Conservation (phyloP, 2,113 vertebrate species). For the Aegotheles bennettii region DNA sequence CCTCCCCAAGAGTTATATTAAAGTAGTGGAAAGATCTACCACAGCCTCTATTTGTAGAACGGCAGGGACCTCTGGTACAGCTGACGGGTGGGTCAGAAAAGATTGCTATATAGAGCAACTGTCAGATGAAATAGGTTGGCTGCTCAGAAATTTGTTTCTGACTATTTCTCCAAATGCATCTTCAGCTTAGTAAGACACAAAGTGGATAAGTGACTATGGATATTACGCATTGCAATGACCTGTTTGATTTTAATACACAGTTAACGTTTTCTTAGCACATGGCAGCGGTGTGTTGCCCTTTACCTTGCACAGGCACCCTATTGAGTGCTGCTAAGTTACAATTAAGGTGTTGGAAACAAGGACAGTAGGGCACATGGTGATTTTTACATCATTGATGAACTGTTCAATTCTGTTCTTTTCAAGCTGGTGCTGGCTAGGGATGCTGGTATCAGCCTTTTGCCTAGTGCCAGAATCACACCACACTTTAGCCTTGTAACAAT, state of each 20-base stretch:
- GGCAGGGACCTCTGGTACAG: background rate
- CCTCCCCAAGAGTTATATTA: conserved; percentile 1
- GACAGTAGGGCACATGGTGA: background rate
- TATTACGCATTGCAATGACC: background rate
- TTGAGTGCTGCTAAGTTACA: background rate
- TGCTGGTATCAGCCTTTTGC: background rate
- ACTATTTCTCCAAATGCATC: background rate
- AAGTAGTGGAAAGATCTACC: background rate
- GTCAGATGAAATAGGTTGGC: background rate
- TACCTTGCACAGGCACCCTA: background rate
- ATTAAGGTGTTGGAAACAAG: background rate
- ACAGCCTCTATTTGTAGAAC: background rate
- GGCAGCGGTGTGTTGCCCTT: background rate
- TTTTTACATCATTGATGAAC: background rate
- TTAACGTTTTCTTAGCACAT: background rate
- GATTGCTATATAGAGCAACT: background rate
- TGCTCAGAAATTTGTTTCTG: background rate
- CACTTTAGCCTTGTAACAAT: background rate
- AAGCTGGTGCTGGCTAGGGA: background rate
- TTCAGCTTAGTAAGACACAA: background rate
- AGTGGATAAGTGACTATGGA: background rate
- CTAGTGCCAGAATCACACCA: background rate
- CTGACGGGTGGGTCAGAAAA: background rate
- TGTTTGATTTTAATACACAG: background rate
- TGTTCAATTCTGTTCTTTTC: background rate